These are phyloP conservation scores for Diplogasteroides magnus DNA, from an alignment of 1,140 invertebrate genomes.

Conservation along the genomic window DNA sequence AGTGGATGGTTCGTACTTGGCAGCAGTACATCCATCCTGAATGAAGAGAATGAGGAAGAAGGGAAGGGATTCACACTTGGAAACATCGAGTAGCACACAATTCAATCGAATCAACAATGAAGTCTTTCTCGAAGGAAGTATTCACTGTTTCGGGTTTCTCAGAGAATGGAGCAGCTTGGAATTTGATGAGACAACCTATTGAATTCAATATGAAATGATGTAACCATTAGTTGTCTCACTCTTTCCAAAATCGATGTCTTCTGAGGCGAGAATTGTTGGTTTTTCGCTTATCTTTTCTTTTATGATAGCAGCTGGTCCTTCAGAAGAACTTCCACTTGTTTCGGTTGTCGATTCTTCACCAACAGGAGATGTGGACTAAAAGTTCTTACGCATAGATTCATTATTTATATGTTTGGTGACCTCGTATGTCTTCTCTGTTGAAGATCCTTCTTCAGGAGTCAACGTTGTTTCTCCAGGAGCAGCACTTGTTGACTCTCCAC, in stretches of 20 bases:
- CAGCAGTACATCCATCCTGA: slow-evolving; percentile 32
- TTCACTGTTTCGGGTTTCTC: slow-evolving; percentile 19
- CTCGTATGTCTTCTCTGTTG: background rate
- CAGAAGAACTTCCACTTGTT: no score
- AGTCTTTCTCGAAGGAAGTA: slow-evolving; percentile 20
- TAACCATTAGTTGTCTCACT: background rate
- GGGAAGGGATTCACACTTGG: slow-evolving; percentile 12
- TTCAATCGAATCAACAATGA: slow-evolving; percentile 21
- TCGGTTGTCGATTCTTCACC: no score
- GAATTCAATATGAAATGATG: background rate
- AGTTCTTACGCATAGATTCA: no score
- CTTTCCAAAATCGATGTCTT: slow-evolving; percentile 1
- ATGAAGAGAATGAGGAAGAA: background rate
- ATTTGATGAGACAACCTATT: slow-evolving; percentile 28
- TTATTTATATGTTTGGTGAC: no score
- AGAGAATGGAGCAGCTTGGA: slow-evolving; percentile 20
- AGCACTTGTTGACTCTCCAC: slow-evolving; percentile 4
- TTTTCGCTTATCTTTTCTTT: background rate
- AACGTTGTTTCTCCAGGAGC: slow-evolving; percentile 6
- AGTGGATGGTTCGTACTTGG: slow-evolving; percentile 28
- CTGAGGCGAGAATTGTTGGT: background rate
- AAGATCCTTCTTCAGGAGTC: slow-evolving; percentile 3
- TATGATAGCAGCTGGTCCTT: no score
- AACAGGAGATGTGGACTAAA: no score
- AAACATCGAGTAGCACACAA: slow-evolving; percentile 29